Base-by-base conservation (phyloP, 1,140 invertebrate species). In the Ylistrum balloti region DNA sequence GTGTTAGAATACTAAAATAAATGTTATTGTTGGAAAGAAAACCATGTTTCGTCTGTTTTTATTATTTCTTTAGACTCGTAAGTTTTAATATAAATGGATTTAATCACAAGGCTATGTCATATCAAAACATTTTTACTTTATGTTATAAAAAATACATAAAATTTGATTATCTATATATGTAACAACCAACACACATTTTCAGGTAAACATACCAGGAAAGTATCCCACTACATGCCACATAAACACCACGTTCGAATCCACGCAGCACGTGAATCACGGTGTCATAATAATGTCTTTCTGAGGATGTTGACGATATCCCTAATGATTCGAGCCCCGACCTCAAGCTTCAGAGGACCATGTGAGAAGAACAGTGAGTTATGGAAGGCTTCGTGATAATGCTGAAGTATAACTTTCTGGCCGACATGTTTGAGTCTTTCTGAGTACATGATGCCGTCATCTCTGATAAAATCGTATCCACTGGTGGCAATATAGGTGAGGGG, bases 381-480 rank as follows among this genome's bases (percentile, higher is more conserved):
- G 88, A 94, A 94, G 35, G 90, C 93, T 45, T 92, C 91, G 9
- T 48, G 86, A 35, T 93, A 94, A 35, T 93, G 90, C 9, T 88
- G 91, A 35, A 91, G 90, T 17, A 90, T 89, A 0, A 88, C 91
- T 85, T 91, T 85, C 33, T 91, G 92, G 28, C 93, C 93, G 22
- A 91, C 91, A 86, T 90, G 33, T 38, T 92, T 92, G 17, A 95
- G 87, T 33, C 93, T 88, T 28, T 93, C 91, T 20, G 91, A 91
- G 48, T 92, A 95, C 94, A 95, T 93, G 33, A 94, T 91, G 0
- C 93, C 93, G 89, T 95, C 94, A 74, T 95, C 94, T 33, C 94
- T 45, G 13, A 94, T 91, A 86, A 94, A 90, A 88, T 95, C 94
- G 88, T 92, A 94, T 10, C 94, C 94, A 88, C 91, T 91, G 13